These are phyloP conservation scores for Taeniopygia guttata DNA, from an alignment of 2,797 vertebrate genomes.

Conservation along the genomic window DNA sequence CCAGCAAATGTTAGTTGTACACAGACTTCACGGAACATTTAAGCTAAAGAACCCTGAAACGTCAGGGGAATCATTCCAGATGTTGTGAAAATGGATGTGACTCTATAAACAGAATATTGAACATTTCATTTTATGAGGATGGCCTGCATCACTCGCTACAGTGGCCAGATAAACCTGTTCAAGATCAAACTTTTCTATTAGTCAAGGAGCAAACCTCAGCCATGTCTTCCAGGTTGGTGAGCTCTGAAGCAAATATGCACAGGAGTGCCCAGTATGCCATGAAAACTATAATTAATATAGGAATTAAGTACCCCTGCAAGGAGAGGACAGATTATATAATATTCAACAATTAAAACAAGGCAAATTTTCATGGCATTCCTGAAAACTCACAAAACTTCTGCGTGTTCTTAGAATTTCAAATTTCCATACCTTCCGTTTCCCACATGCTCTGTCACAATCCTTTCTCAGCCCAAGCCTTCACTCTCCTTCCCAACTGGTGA, in stretches of 20 bases:
- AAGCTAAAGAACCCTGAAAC: conserved; percentile 1
- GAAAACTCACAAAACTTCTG: not conserved
- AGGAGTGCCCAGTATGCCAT: not conserved
- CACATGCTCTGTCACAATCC: not conserved
- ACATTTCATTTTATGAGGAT: not conserved
- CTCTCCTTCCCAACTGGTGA: not conserved
- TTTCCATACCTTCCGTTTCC: not conserved
- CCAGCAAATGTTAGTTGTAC: not conserved
- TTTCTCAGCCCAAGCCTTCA: not conserved
- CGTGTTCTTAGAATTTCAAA: not conserved
- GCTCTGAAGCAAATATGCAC: not conserved
- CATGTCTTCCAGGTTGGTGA: not conserved
- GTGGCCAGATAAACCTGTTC: not conserved
- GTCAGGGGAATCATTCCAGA: not conserved
- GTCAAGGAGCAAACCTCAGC: not conserved
- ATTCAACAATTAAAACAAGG: not conserved
- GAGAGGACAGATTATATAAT: not conserved
- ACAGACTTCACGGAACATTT: not conserved
- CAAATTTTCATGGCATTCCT: not conserved
- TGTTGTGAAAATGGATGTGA: not conserved
- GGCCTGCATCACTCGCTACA: not conserved
- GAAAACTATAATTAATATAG: not conserved
- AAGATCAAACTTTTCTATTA: not conserved
- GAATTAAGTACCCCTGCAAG: not conserved
- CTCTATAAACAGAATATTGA: not conserved